phyloP scores from a whole-genome alignment of 2,888 invertebrate genomes.

The Rhaphigaster nebulosa region DNA sequence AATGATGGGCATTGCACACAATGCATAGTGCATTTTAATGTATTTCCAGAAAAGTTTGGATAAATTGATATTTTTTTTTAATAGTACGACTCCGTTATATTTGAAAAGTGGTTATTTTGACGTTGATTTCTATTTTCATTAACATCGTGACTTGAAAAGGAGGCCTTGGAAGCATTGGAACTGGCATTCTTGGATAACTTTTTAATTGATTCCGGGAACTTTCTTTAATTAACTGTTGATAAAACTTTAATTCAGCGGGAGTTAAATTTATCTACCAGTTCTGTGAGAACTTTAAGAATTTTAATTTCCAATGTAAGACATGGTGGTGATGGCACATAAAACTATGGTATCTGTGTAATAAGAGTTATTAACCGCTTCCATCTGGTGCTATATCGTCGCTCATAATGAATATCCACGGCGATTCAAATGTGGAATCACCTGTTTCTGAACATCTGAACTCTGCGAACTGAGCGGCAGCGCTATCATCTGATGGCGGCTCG shows the following conservation, averaged over 20 bases:
- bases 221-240: conserved; percentile 19
- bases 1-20: no score
- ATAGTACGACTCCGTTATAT: no score
- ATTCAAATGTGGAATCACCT: background rate
- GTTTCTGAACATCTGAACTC: background rate
- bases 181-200: background rate
- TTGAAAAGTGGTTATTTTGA: no score
- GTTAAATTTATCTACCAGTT: background rate
- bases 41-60: no score
- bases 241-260: background rate
- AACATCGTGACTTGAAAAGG: background rate
- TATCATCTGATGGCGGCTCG: background rate
- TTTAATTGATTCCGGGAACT: conserved; percentile 21
- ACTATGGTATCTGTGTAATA: background rate
- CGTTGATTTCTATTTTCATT: no score
- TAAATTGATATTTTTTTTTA: no score
- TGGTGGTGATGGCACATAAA: background rate
- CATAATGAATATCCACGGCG: background rate
- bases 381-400: background rate
- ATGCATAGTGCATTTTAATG: no score
- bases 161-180: background rate
- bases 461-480: background rate
- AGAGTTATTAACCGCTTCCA: no score
- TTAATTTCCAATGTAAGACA: background rate
- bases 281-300: background rate